phyloP scores from a whole-genome alignment of 2,797 vertebrate genomes.

The Anguilla megastoma region DNA sequence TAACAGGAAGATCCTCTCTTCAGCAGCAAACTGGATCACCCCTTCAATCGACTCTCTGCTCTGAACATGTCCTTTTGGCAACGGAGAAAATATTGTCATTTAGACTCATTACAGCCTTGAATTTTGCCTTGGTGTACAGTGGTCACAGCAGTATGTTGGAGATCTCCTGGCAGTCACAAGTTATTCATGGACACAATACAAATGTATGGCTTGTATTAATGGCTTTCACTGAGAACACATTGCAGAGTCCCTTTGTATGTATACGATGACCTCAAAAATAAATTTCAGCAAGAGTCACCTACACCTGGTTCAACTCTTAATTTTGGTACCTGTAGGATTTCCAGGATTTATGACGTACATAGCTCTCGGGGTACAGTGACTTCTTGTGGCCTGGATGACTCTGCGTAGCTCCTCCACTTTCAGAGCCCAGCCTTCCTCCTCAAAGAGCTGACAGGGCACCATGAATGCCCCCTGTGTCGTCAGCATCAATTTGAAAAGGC shows the following conservation, averaged over 20 bases:
- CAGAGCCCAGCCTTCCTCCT: slow-evolving; percentile 66
- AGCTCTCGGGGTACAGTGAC: slow-evolving; percentile 41
- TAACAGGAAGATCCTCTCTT: slow-evolving; percentile 64
- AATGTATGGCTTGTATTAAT: not conserved
- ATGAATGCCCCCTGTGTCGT: slow-evolving; percentile 33
- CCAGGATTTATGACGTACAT: slow-evolving; percentile 46
- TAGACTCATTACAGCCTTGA: not conserved
- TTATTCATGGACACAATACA: not conserved
- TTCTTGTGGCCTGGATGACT: slow-evolving; percentile 73
- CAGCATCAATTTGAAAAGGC: slow-evolving; percentile 21
- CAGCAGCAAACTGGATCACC: slow-evolving; percentile 79
- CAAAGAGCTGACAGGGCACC: slow-evolving; percentile 74
- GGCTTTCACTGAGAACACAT: not conserved
- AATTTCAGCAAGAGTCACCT: no score
- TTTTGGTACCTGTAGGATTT: slow-evolving; percentile 49
- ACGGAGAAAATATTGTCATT: not conserved
- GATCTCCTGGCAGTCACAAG: not conserved
- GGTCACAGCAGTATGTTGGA: not conserved
- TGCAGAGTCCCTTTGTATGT: not conserved
- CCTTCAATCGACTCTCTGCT: slow-evolving; percentile 29
- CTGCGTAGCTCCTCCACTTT: slow-evolving; percentile 71
- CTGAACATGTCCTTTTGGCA: slow-evolving; percentile 21
- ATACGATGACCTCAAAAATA: not conserved
- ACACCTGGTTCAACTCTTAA: no score
- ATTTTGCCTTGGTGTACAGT: not conserved